Evolutionary conservation across 2,797 vertebrate genomes (phyloP), one percentile per base, ranked within the genome.

Genomic region (Manis crassicaudata): DNA sequence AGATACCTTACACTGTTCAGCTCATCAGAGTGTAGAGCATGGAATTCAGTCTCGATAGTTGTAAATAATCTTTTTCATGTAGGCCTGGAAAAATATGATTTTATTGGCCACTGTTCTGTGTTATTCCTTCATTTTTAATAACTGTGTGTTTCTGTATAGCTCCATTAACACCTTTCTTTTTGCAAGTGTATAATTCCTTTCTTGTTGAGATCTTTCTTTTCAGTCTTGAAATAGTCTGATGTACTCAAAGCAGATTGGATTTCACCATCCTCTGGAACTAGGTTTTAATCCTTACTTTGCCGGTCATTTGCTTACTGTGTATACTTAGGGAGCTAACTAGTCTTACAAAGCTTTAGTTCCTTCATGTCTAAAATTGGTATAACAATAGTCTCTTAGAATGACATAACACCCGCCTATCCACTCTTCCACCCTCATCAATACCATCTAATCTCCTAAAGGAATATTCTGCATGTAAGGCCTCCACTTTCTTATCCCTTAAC

Each of bases 261-360:
- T 88, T 90, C 46, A 56, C 58, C 54, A 72, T 92, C 50, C 50
- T 85, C 54, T 56, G 56, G 25, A n/a, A 95, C 18, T 85, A 79
- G 37, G 6, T 93, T 93, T 97, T 80, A 92, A 21, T 90, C 60
- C 72, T 92, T 92, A n/a, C 62, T 97, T 70, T 95, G 58, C 58
- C 29, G 29, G 37, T 93, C 35, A 76, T n/a, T 95, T 82, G 37
- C 50, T 85, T 77, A 95, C 73, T 79, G 18, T 62, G 56, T 95
- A 77, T 29, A 82, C 5, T 88, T 86, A 92, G 4, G 27, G 27
- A 85, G 27, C 88, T 85, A 88, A 40, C 46, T 95, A 90, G 84
- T 90, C 43, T 83, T 65, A 27, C 27, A 72, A 32, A 80, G 35
- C 9, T 91, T 83, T 88, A 88, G 56, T 90, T 73, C 62, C 29